Percentiles rank a stretch among this genome's conserved stretches.
phyloP scores from a whole-genome alignment of 2,113 vertebrate species.

The Theropithecus gelada region DNA sequence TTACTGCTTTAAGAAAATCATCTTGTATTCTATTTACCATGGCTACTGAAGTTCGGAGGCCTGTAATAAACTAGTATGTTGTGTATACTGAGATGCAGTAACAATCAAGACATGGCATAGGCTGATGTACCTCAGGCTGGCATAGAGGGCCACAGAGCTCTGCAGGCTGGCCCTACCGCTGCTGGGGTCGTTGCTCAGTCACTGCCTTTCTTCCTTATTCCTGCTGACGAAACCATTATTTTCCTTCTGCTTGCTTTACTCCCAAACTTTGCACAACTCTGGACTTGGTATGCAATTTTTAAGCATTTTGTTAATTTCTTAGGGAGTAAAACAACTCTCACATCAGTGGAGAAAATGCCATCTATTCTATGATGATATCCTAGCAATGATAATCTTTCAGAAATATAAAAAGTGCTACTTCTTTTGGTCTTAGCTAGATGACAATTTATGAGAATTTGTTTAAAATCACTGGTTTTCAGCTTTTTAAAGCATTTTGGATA shows the following conservation, averaged over 20 bases:
- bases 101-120: not conserved
- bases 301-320: not conserved
- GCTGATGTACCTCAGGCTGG: fast-evolving
- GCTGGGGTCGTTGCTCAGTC: fast-evolving
- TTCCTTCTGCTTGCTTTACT: not conserved
- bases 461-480: not conserved
- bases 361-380: not conserved
- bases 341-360: not conserved
- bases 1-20: not conserved
- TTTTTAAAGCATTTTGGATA: not conserved
- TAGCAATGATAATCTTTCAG: not conserved
- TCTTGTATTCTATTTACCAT: not conserved
- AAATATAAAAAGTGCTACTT: not conserved
- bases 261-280: not conserved
- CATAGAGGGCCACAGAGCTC: fast-evolving
- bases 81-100: not conserved
- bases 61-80: not conserved
- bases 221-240: not conserved
- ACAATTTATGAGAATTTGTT: not conserved
- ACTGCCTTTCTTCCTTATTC: not conserved
- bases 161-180: not conserved
- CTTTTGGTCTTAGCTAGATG: not conserved
- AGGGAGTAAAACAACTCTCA: not conserved
- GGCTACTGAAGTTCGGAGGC: not conserved
- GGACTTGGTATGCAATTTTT: not conserved